Base-by-base conservation (phyloP, 1,140 invertebrate genomes). In the Aphaenogaster floridana region DNA sequence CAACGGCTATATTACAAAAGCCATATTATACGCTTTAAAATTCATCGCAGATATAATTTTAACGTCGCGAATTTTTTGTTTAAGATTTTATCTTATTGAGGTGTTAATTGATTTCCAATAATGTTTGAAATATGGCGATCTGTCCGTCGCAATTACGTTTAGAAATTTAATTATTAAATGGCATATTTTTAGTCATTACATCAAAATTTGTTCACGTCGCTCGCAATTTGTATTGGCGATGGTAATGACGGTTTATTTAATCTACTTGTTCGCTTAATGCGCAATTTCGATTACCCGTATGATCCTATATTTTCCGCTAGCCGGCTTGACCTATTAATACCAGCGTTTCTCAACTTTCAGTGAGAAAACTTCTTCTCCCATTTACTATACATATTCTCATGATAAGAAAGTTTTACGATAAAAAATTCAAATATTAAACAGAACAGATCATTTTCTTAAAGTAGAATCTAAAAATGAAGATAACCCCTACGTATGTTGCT, bases 211-310 rank as follows among this genome's bases (percentile, higher is more conserved):
- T 57, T 57, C 5, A 34, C 15, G 9, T 80, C n/a, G 57, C 17
- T 54, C 36, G 5, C 4, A 42, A 69, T 45, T 66, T 52, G 36
- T n/a, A 57, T 13, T 11, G 48, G 13, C n/a, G 8, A 39, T 48
- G n/a, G 15, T 68, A 34, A 69, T 69, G 64, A 57, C 9, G 13
- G 15, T 69, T 81, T 81, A 45, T 81, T 80, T 68, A 69, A 69
- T 81, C 34, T 57, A 81, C 66, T 9, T 42, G 63, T 80, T 52
- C 28, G 76, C 50, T 64, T 79, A 57, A 68, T 45, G 36, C 50
- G 63, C 50, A 81, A 81, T 81, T 69, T 81, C 64, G 63, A 57
- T 66, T 80, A 80, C 34, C 61, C 61, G 61, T 80, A 54, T 69
- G 13, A 81, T 81, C 34, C 36, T 54, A 81, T 81, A 81, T 69